phyloP scores from a whole-genome alignment of 1,140 invertebrate species.

The Oppia nitens region DNA sequence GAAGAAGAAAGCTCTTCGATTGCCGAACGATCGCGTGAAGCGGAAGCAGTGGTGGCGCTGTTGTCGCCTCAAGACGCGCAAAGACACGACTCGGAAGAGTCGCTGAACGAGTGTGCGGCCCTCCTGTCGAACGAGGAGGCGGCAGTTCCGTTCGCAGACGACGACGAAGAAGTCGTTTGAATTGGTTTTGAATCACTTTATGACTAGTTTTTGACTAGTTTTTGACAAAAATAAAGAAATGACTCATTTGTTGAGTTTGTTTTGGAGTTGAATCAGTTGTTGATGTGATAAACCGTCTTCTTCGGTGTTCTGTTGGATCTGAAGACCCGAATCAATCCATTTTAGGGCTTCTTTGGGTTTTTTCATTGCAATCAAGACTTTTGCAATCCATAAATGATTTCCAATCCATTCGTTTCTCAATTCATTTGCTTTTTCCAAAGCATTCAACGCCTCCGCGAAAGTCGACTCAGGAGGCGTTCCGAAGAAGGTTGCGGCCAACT shows the following conservation, averaged over 20 bases:
- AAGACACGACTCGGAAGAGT: background rate
- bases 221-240: no score
- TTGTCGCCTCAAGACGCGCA: background rate
- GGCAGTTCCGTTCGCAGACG: background rate
- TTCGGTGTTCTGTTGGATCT: conserved; percentile 27
- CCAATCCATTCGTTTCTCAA: conserved; percentile 45
- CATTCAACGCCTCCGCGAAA: conserved; percentile 44
- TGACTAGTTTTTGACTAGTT: no score
- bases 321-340: conserved; percentile 37
- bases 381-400: conserved; percentile 49
- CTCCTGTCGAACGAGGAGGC: background rate
- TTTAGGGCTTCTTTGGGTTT: conserved; percentile 37
- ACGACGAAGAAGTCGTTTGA: background rate
- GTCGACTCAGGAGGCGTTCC: conserved; percentile 43
- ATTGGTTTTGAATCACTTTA: no score
- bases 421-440: conserved; percentile 45
- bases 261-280: conserved; percentile 19
- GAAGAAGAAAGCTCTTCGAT: background rate
- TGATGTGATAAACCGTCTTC: conserved; percentile 25
- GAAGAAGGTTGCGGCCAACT: conserved; percentile 49
- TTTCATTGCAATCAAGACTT: conserved; percentile 27
- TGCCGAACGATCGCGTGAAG: background rate
- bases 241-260: conserved; percentile 18
- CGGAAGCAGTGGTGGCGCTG: background rate
- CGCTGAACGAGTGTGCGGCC: background rate